Evolutionary conservation across 2,888 invertebrate genomes (phyloP).

Genomic region (Lymantria dispar): DNA sequence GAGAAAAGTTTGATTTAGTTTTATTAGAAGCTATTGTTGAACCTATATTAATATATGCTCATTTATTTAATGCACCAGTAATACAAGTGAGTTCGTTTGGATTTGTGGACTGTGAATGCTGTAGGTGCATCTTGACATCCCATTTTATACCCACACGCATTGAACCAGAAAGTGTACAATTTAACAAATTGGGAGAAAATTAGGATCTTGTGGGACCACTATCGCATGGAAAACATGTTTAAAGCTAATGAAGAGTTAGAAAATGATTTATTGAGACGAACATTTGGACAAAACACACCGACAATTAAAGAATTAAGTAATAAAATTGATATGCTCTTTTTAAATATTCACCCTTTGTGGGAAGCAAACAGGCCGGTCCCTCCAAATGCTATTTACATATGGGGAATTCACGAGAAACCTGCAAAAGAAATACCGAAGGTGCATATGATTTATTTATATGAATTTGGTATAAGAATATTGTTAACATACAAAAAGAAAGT

Average conservation of each 20-base stretch:
- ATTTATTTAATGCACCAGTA: constrained; percentile 46
- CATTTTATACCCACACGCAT: constrained; percentile 32
- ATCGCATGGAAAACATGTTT: constrained; percentile 8
- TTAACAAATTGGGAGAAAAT: constrained; percentile 41
- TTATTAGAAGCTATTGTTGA: constrained; percentile 40
- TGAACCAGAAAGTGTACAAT: constrained; percentile 28
- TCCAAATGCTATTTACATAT: constrained; percentile 43
- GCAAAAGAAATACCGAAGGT: constrained; percentile 37
- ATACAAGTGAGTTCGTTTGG: constrained; percentile 52
- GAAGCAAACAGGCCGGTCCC: constrained; percentile 41
- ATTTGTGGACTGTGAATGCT: constrained; percentile 12
- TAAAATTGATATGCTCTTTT: constrained; percentile 43
- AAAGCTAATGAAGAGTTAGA: constrained; percentile 13
- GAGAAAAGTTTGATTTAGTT: constrained; percentile 36
- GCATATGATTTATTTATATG: background rate
- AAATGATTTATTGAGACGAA: constrained; percentile 18
- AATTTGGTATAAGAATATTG: background rate
- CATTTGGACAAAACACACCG: constrained; percentile 32
- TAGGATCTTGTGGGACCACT: constrained; percentile 18
- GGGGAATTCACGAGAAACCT: constrained; percentile 43
- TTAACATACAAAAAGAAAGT: background rate
- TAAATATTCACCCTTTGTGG: constrained; percentile 47
- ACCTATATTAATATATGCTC: constrained; percentile 35
- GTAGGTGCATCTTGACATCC: constrained; percentile 41
- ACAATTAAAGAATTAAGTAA: constrained; percentile 12